phyloP scores from a whole-genome alignment of 1,140 invertebrate genomes.

The Drosophila nigrodunni region DNA sequence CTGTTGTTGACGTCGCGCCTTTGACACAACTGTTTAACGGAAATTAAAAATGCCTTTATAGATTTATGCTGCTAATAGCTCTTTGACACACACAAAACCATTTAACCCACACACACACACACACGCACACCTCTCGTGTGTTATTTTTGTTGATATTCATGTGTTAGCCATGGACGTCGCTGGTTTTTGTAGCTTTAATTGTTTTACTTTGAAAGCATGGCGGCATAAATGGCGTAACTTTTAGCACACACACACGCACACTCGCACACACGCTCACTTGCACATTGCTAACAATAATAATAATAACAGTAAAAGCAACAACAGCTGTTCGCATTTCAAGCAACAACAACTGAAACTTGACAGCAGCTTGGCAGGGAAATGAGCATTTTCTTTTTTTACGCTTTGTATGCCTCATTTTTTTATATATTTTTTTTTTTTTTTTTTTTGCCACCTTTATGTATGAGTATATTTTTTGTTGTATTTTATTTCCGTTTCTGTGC shows the following conservation, averaged over 20 bases:
- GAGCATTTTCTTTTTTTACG: constrained; percentile 28
- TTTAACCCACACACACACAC: constrained; percentile 11
- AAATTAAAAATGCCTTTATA: constrained; percentile 51
- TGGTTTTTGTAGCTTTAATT: constrained; percentile 20
- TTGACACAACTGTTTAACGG: constrained; percentile 28
- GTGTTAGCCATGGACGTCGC: constrained; percentile 22
- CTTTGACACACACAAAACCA: constrained; percentile 3
- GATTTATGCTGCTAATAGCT: constrained; percentile 33
- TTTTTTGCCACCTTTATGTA: constrained; percentile 30
- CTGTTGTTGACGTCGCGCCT: constrained; percentile 33
- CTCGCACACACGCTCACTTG: constrained; percentile 17
- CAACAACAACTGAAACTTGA: constrained; percentile 11
- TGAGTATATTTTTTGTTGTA: constrained; percentile 26
- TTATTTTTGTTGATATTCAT: constrained; percentile 17
- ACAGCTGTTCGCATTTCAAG: constrained; percentile 48
- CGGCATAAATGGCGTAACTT: constrained; percentile 53
- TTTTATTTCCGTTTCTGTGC: constrained; percentile 14
- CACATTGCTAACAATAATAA: constrained; percentile 16
- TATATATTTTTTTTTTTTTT: neutral
- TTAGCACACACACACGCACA: constrained; percentile 22
- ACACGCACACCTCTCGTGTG: constrained; percentile 1
- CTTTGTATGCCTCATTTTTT: neutral
- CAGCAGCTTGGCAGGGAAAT: constrained; percentile 28
- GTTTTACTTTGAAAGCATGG: constrained; percentile 30
- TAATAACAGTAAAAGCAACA: constrained; percentile 45